Conservation (phyloP, 2,888 invertebrate species). For the Tryphoninae sp. region DNA sequence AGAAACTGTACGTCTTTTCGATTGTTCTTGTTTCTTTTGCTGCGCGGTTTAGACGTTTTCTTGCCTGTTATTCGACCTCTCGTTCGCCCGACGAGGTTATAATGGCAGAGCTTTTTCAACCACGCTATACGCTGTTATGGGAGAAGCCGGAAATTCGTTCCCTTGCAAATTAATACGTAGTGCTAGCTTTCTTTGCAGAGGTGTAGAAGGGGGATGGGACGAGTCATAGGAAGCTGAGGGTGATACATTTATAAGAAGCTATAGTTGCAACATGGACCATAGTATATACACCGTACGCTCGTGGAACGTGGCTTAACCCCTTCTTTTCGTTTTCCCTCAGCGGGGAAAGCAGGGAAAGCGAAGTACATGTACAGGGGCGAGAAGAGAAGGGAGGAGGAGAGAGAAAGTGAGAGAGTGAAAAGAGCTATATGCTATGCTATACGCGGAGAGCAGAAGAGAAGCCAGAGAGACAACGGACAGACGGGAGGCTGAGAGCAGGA, state of each 20-base stretch:
- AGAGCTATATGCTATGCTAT: conserved; percentile 17
- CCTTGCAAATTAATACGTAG: conserved; percentile 72
- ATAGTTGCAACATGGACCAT: conserved; percentile 56
- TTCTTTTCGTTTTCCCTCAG: conserved; percentile 73
- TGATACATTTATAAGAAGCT: conserved; percentile 74
- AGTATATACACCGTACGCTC: conserved; percentile 65
- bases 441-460: conserved; percentile 46
- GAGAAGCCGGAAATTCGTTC: conserved; percentile 51
- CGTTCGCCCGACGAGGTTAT: not conserved
- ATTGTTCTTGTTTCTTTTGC: not conserved
- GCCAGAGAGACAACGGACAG: conserved; percentile 43
- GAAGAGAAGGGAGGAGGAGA: conserved; percentile 1
- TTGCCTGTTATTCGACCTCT: not conserved
- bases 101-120: not conserved
- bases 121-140: not conserved
- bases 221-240: conserved; percentile 32
- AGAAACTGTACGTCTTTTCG: not conserved
- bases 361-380: conserved; percentile 17
- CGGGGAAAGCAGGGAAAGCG: conserved; percentile 51
- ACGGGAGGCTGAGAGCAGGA: conserved; percentile 4
- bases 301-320: conserved; percentile 76
- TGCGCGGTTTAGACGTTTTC: not conserved
- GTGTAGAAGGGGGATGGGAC: conserved; percentile 35
- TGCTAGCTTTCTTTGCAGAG: conserved; percentile 34
- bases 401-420: conserved; percentile 2